phyloP scores from a whole-genome alignment of 2,888 invertebrate species.

The Parapristionchus giblindavisi region DNA sequence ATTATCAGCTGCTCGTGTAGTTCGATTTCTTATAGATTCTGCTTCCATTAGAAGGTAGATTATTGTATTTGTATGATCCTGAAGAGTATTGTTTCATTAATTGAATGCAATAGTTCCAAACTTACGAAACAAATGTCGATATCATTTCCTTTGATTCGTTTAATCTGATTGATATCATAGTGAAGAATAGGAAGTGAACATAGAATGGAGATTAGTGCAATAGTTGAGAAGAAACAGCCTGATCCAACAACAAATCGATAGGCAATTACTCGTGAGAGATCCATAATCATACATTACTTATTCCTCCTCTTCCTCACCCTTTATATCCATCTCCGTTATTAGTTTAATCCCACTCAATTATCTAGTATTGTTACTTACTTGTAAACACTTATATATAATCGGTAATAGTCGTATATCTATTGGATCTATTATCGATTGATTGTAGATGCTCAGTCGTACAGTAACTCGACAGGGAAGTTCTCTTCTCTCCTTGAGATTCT shows the following conservation, averaged over 20 bases:
- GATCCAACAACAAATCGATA: not conserved
- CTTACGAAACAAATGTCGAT: constrained; percentile 7
- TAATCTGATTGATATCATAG: not conserved
- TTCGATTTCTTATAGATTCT: not conserved
- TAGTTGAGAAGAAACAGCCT: constrained; percentile 2
- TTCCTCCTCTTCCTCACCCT: not conserved
- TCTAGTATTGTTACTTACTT: not conserved
- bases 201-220: not conserved
- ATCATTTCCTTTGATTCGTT: not conserved
- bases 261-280: too few species aligned
- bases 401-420: not conserved
- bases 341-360: too few species aligned
- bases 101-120: not conserved
- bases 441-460: not conserved
- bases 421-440: not conserved
- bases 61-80: not conserved
- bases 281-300: not conserved
- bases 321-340: not conserved
- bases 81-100: not conserved
- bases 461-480: too few species aligned
- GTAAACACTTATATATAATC: not conserved
- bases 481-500: not conserved
- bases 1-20: not conserved
- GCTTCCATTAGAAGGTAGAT: constrained; percentile 1
- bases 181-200: constrained; percentile 16